Conservation (phyloP, 2,113 vertebrate genomes). For the Cricetomys ansorgei region DNA sequence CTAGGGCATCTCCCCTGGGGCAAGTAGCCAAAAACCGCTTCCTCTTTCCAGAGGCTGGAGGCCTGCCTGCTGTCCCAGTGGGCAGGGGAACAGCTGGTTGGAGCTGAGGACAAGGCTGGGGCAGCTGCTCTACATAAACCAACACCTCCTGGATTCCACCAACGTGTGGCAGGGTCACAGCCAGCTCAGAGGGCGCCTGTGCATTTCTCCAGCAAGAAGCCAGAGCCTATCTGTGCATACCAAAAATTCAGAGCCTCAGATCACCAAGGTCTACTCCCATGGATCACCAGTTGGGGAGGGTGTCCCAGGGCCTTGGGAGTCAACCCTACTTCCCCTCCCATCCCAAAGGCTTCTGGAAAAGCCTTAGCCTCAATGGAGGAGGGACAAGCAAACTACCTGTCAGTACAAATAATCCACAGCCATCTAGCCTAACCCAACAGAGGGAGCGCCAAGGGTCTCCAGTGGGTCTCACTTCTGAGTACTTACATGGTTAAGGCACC, state of each 20-base stretch:
- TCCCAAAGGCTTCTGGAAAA: background rate
- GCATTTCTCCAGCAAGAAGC: background rate
- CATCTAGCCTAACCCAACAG: rapidly evolving
- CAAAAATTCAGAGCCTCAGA: background rate
- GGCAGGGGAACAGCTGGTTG: constrained; percentile 32
- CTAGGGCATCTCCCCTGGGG: constrained; percentile 32
- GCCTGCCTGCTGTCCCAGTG: background rate
- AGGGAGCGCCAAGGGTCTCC: rapidly evolving
- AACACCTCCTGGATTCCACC: background rate
- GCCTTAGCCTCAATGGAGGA: background rate
- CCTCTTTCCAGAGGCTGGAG: background rate
- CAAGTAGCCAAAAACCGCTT: constrained; percentile 35
- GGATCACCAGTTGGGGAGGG: rapidly evolving
- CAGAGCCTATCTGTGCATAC: background rate
- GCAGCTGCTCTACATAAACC: background rate
- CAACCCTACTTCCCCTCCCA: background rate
- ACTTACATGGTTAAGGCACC: rapidly evolving
- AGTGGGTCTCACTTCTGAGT: background rate
- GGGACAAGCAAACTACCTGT: rapidly evolving
- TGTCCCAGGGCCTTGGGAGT: background rate
- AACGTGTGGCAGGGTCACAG: background rate
- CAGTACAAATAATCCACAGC: rapidly evolving
- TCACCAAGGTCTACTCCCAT: rapidly evolving
- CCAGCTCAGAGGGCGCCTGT: rapidly evolving
- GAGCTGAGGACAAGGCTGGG: background rate